Conservation (phyloP, 1,140 invertebrate genomes). For the Ericerus pela region DNA sequence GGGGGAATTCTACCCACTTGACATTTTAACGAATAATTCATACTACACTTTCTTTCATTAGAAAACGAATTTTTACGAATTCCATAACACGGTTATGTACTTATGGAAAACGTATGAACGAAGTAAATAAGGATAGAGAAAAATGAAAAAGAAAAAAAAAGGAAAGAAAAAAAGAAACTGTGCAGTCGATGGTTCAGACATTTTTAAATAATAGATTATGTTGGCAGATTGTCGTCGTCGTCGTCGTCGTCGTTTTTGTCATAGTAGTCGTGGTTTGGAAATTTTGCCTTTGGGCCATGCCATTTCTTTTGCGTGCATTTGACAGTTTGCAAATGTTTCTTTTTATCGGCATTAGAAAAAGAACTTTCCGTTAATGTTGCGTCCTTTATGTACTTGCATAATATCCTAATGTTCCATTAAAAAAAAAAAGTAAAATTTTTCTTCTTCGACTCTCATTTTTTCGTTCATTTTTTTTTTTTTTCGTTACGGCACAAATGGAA, state of each 20-base stretch:
- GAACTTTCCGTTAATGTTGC: conserved; percentile 1
- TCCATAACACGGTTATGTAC: conserved; percentile 7
- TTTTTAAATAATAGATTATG: conserved; percentile 12
- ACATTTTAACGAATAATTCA: conserved; percentile 2
- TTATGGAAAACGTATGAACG: not conserved
- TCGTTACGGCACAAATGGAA: no score
- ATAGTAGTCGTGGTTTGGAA: no score
- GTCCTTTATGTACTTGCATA: conserved; percentile 5
- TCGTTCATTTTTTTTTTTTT: no score
- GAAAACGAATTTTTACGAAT: conserved; percentile 1
- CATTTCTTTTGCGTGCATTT: conserved; percentile 10
- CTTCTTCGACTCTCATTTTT: no score
- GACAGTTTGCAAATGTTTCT: conserved; percentile 12
- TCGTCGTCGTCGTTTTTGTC: no score
- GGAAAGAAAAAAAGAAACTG: conserved; percentile 2
- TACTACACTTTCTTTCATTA: not conserved
- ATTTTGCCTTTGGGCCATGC: conserved; percentile 8
- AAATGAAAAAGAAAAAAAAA: no score
- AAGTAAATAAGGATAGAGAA: no score
- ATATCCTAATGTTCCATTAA: no score
- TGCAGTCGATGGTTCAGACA: conserved; percentile 5
- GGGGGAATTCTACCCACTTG: not conserved
- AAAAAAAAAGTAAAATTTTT: no score
- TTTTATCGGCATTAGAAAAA: conserved; percentile 8
- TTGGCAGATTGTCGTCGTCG: not conserved